Evolutionary conservation across 2,888 invertebrate genomes (phyloP).

Genomic region (Leptinotarsa haldemani): DNA sequence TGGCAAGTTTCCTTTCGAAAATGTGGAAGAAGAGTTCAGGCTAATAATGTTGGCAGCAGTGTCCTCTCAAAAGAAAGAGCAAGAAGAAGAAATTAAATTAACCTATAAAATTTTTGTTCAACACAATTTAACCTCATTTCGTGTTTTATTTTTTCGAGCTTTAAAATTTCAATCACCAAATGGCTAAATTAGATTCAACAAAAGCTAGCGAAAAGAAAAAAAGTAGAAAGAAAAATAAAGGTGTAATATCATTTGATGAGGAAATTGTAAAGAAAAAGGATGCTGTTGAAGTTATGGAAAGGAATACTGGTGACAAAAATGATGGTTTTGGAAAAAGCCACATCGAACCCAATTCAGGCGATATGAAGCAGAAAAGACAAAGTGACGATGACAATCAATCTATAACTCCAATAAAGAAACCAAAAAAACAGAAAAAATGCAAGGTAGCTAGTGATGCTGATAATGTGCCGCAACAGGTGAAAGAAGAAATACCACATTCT

Average conservation of each 20-base stretch:
- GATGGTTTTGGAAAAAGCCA: neutral
- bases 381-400: constrained; percentile 6
- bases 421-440: constrained; percentile 21
- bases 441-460: neutral
- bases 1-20: too few relatives aligned
- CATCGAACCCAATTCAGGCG: neutral
- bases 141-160: too few relatives aligned
- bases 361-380: constrained; percentile 2
- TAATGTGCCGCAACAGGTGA: constrained; percentile 17
- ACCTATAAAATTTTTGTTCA: too few relatives aligned
- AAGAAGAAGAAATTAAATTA: neutral
- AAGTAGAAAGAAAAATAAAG: constrained; percentile 36
- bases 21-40: too few relatives aligned
- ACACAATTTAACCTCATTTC: too few relatives aligned
- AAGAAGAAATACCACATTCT: neutral
- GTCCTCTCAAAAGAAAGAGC: too few relatives aligned
- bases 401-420: neutral
- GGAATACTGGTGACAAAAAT: neutral
- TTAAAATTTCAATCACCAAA: neutral
- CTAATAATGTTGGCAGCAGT: too few relatives aligned
- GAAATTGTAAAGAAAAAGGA: constrained; percentile 46
- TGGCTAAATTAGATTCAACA: constrained; percentile 19
- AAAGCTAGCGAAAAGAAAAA: constrained; percentile 21
- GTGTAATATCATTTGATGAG: constrained; percentile 45
- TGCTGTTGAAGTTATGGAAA: constrained; percentile 37